phyloP scores from a whole-genome alignment of 1,140 invertebrate species.

The Semibalanus balanoides region DNA sequence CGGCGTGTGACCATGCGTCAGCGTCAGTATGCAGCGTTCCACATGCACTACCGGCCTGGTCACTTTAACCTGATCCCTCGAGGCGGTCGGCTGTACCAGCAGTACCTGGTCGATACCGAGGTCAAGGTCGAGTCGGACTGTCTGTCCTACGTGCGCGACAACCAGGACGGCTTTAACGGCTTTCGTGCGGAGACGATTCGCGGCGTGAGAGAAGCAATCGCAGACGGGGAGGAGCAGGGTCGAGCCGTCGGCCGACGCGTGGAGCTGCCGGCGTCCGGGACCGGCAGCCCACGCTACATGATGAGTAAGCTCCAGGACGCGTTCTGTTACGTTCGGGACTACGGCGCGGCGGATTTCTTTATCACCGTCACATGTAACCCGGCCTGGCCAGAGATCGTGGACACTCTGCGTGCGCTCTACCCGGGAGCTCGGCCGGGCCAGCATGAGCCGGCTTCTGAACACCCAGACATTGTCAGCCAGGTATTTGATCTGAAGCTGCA shows the following conservation, averaged over 20 bases:
- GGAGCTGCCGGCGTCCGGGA: constrained; percentile 14
- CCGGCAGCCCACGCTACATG: constrained; percentile 22
- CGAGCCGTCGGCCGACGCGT: constrained; percentile 5
- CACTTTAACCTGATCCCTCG: too few species aligned
- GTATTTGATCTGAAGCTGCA: constrained; percentile 16
- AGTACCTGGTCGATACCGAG: too few species aligned
- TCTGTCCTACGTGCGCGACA: too few species aligned
- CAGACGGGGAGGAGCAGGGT: neutral
- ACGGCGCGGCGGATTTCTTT: constrained; percentile 30
- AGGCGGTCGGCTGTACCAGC: too few species aligned
- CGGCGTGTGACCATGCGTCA: too few species aligned
- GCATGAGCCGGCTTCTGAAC: constrained; percentile 9
- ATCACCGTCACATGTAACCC: constrained; percentile 32
- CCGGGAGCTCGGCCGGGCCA: neutral
- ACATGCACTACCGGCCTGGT: too few species aligned
- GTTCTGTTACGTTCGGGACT: constrained; percentile 25
- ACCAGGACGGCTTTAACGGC: too few species aligned
- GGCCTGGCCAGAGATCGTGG: constrained; percentile 28
- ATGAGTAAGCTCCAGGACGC: constrained; percentile 22
- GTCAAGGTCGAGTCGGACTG: too few species aligned
- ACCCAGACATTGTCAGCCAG: constrained; percentile 18
- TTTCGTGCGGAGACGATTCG: too few species aligned
- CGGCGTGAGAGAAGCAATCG: constrained; percentile 5
- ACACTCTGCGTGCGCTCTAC: constrained; percentile 12
- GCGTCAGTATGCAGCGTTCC: too few species aligned